These are phyloP conservation scores for Entomobrya multifasciata DNA, from an alignment of 2,888 invertebrate species.

Conservation along the genomic window DNA sequence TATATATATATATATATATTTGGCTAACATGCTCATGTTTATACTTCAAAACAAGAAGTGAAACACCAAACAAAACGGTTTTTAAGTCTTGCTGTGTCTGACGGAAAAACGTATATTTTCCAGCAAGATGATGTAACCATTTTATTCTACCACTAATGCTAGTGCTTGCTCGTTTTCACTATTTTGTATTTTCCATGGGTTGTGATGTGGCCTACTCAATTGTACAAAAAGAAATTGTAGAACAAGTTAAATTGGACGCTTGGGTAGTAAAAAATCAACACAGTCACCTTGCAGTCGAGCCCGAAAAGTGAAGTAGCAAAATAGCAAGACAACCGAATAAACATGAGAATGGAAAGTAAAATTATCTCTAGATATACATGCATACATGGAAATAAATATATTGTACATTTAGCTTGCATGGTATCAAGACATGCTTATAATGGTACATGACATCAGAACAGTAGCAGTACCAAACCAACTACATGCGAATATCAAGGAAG, in stretches of 20 bases:
- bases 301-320: background rate
- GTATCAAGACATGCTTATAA: no score
- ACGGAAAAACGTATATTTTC: no score
- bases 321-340: background rate
- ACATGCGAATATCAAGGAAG: no score
- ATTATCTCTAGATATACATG: no score
- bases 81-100: no score
- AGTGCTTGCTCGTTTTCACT: background rate
- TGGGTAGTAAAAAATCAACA: conserved; percentile 68
- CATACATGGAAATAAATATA: no score
- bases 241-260: conserved; percentile 66
- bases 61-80: background rate
- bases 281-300: conserved; percentile 43
- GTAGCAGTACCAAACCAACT: no score
- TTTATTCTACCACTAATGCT: background rate
- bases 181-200: background rate
- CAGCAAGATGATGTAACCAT: background rate
- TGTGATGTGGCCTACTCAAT: background rate
- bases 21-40: background rate
- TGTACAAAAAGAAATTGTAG: conserved; percentile 35
- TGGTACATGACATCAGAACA: conserved; percentile 50
- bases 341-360: background rate
- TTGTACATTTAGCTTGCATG: no score
- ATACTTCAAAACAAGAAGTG: background rate
- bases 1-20: no score